Percentiles rank a stretch among this genome's conserved stretches.
These are phyloP conservation scores for Criorhina ranunculi DNA, from an alignment of 2,888 invertebrate genomes.

Conservation along the genomic window DNA sequence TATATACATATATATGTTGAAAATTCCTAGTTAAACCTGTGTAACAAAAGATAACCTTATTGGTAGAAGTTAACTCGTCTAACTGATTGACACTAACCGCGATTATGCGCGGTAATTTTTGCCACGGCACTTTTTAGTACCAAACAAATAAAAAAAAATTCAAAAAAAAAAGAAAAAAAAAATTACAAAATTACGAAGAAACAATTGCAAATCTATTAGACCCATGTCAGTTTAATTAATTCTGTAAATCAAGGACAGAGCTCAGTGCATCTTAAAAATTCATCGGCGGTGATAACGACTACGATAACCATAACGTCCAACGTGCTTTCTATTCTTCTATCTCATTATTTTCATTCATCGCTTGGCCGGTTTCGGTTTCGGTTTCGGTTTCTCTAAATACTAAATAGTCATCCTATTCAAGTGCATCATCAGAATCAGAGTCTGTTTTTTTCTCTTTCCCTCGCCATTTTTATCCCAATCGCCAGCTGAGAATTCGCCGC, in stretches of 20 bases:
- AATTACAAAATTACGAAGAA: conserved; percentile 18
- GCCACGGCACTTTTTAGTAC: conserved; percentile 28
- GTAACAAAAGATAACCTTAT: background rate
- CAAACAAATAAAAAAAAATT: conserved; percentile 35
- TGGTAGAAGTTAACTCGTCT: conserved; percentile 43
- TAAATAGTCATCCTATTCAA: conserved; percentile 32
- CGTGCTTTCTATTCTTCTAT: too few species aligned
- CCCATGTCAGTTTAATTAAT: conserved; percentile 11
- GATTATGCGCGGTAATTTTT: conserved; percentile 55
- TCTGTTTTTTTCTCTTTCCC: background rate
- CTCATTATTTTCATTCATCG: conserved; percentile 36
- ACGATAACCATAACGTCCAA: background rate
- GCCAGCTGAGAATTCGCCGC: conserved; percentile 73
- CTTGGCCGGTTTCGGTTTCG: conserved; percentile 49
- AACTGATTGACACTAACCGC: conserved; percentile 30
- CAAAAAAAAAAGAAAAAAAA: conserved; percentile 19
- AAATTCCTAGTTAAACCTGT: conserved; percentile 37
- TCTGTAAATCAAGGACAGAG: conserved; percentile 1
- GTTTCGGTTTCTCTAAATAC: background rate
- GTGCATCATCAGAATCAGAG: conserved; percentile 12
- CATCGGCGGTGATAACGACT: background rate
- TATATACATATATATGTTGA: conserved; percentile 3
- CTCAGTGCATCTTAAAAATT: conserved; percentile 17
- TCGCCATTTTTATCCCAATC: conserved; percentile 72
- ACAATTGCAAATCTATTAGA: background rate